A percentile compares a stretch with the other conserved stretches of the same genome.
These are phyloP conservation scores for Drosophila colorata DNA, from an alignment of 2,888 invertebrate genomes.

Conservation along the genomic window DNA sequence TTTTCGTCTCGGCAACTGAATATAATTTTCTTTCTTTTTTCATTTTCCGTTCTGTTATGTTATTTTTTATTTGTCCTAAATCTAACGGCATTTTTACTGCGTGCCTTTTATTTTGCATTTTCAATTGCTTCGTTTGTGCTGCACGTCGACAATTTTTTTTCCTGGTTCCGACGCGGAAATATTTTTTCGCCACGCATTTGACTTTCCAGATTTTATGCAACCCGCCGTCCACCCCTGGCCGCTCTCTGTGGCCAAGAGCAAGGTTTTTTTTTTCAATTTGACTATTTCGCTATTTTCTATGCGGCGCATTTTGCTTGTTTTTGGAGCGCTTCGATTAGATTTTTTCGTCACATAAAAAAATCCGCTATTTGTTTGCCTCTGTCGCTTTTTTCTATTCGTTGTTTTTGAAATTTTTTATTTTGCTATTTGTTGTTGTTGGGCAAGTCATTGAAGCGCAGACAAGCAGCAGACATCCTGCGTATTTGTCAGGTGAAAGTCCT, in stretches of 20 bases:
- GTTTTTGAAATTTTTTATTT: constrained; percentile 22
- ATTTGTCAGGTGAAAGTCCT: constrained; percentile 77
- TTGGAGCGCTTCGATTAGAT: constrained; percentile 73
- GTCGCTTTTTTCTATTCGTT: constrained; percentile 19
- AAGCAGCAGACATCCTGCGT: constrained; percentile 72
- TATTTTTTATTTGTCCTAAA: constrained; percentile 72
- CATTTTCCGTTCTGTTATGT: constrained; percentile 38
- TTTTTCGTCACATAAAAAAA: constrained; percentile 61
- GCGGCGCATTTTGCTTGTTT: constrained; percentile 34
- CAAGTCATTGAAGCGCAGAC: constrained; percentile 73
- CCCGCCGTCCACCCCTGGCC: not conserved
- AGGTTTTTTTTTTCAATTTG: constrained; percentile 57
- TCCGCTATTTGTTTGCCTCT: constrained; percentile 55
- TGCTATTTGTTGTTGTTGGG: constrained; percentile 22
- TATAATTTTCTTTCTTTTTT: constrained; percentile 39
- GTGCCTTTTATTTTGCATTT: constrained; percentile 70
- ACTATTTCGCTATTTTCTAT: constrained; percentile 42
- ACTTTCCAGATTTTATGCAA: constrained; percentile 57
- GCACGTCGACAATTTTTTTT: constrained; percentile 49
- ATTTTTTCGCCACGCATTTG: constrained; percentile 70
- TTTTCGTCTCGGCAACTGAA: constrained; percentile 52
- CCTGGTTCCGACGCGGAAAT: constrained; percentile 46
- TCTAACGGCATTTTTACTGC: constrained; percentile 66
- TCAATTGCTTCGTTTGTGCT: constrained; percentile 64
- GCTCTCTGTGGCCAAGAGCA: constrained; percentile 31